phyloP scores from a whole-genome alignment of 2,797 vertebrate genomes.

The Lutjanus campechanus region DNA sequence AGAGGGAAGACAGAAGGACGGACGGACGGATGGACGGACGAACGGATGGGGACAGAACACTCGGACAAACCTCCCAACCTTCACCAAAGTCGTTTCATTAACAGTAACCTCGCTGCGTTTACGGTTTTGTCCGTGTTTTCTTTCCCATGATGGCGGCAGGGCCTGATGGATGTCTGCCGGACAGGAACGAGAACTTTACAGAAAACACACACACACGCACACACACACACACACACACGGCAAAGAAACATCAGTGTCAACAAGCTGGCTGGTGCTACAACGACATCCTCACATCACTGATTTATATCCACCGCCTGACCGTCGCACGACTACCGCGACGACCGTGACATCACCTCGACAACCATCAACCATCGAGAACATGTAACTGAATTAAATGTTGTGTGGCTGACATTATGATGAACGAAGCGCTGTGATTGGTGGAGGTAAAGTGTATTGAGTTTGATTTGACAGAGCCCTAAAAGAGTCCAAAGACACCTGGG shows the following conservation, averaged over 20 bases:
- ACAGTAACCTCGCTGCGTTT: not conserved
- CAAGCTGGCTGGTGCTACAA: constrained; percentile 67
- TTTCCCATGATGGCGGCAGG: constrained; percentile 3
- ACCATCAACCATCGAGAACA: constrained; percentile 36
- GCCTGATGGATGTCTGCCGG: constrained; percentile 29
- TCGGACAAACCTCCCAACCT: constrained; percentile 22
- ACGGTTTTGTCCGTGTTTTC: constrained; percentile 36
- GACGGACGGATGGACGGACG: no score
- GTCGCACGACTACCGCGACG: constrained; percentile 5
- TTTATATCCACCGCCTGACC: constrained; percentile 17
- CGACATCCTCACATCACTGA: constrained; percentile 35
- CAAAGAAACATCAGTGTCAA: constrained; percentile 43
- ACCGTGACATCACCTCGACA: constrained; percentile 45
- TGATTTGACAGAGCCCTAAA: not conserved
- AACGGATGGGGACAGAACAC: not conserved
- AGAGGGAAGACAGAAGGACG: constrained; percentile 41
- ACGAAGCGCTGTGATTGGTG: constrained; percentile 8
- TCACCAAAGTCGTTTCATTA: not conserved
- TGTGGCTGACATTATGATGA: not conserved
- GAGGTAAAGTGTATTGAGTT: constrained; percentile 8
- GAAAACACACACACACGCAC: constrained; percentile 27
- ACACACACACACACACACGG: constrained; percentile 17
- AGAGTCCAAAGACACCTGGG: constrained; percentile 13
- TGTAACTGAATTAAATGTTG: not conserved
- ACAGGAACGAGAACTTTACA: constrained; percentile 47